phyloP scores from a whole-genome alignment of 2,888 invertebrate genomes.

The Junonia oenone region DNA sequence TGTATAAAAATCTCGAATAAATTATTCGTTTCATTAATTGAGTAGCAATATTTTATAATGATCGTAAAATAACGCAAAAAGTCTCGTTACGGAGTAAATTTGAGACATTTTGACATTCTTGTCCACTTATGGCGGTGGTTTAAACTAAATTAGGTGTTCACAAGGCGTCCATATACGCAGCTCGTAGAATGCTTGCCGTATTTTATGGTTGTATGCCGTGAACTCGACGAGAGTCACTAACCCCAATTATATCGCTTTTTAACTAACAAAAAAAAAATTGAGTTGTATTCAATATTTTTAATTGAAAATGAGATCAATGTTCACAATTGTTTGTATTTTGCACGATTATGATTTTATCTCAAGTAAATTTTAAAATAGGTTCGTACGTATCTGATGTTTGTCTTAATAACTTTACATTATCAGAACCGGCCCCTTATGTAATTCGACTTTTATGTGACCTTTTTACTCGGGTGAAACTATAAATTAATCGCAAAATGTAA shows the following conservation, averaged over 20 bases:
- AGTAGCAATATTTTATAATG: neutral
- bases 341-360: neutral
- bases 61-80: neutral
- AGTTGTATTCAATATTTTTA: neutral
- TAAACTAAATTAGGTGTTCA: slow-evolving; percentile 21
- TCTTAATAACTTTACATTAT: neutral
- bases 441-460: slow-evolving; percentile 1
- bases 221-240: slow-evolving; percentile 18
- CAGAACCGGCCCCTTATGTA: neutral
- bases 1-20: too few relatives aligned
- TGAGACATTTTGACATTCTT: slow-evolving; percentile 29
- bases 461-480: neutral
- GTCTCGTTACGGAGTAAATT: slow-evolving; percentile 18
- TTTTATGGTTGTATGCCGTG: slow-evolving; percentile 11
- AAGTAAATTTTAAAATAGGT: neutral
- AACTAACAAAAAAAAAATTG: neutral
- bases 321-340: neutral
- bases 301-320: neutral
- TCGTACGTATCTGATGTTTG: neutral
- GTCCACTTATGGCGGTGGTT: slow-evolving; percentile 24
- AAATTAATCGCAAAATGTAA: neutral
- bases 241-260: slow-evolving; percentile 16
- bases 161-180: slow-evolving; percentile 17
- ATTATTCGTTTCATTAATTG: too few relatives aligned
- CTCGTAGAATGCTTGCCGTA: slow-evolving; percentile 19